Evolutionary conservation across 1,140 invertebrate species (phyloP).

Genomic region (Calliopsis andreniformis): DNA sequence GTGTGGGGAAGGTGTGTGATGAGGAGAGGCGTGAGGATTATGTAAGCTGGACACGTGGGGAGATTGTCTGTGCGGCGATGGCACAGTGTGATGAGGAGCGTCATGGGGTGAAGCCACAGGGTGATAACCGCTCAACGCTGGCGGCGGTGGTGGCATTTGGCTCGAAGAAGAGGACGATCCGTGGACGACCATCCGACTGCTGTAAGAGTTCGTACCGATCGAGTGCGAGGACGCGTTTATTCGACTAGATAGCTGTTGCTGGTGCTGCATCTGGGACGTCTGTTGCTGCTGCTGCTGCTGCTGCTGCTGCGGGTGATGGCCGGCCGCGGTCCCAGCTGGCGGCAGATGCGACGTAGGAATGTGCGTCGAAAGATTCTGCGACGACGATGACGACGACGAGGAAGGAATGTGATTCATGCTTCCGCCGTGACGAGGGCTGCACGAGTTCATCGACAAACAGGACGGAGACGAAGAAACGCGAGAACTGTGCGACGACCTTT

Average conservation of each 20-base stretch:
- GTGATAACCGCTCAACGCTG: constrained; percentile 62
- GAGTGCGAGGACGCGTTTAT: constrained; percentile 58
- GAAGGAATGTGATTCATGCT: constrained; percentile 76
- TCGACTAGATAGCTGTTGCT: constrained; percentile 67
- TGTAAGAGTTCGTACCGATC: constrained; percentile 56
- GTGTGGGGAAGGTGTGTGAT: constrained; percentile 72
- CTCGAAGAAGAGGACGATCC: constrained; percentile 63
- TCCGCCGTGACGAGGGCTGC: constrained; percentile 60
- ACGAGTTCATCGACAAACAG: constrained; percentile 56
- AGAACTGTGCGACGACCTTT: constrained; percentile 54
- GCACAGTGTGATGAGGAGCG: constrained; percentile 62
- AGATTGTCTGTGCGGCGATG: constrained; percentile 72
- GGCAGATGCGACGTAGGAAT: constrained; percentile 75
- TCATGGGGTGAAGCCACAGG: constrained; percentile 63
- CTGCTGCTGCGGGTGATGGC: constrained; percentile 52
- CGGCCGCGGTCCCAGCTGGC: constrained; percentile 32
- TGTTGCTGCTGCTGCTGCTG: constrained; percentile 50
- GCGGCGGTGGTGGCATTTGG: constrained; percentile 70
- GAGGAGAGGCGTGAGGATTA: constrained; percentile 68
- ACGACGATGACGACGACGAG: constrained; percentile 64
- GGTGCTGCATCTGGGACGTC: constrained; percentile 40
- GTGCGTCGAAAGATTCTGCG: constrained; percentile 74
- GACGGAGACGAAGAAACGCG: constrained; percentile 59
- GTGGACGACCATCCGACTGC: constrained; percentile 58
- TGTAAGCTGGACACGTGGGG: constrained; percentile 71